phyloP scores from a whole-genome alignment of 1,140 invertebrate species.

The Spodoptera frugiperda region DNA sequence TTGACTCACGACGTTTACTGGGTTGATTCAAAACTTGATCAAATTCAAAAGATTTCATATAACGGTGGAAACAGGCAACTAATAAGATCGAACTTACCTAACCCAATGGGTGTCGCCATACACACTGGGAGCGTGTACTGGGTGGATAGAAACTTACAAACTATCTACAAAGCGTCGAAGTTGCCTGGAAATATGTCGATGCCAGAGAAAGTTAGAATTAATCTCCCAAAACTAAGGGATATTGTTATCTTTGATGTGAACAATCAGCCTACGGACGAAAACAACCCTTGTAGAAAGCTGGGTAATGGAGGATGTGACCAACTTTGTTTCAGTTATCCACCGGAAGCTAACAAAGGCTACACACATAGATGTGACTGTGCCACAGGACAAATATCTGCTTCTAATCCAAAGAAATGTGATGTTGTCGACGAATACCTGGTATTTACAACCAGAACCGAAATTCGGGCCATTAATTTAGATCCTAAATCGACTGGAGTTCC shows the following conservation, averaged over 20 bases:
- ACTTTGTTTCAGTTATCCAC: slow-evolving; percentile 97
- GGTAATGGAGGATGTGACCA: slow-evolving; percentile 96
- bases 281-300: slow-evolving; percentile 91
- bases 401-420: slow-evolving; percentile 91
- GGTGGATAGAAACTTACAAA: slow-evolving; percentile 97
- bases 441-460: slow-evolving; percentile 96
- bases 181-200: slow-evolving; percentile 89
- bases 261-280: slow-evolving; percentile 93
- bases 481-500: slow-evolving; percentile 93
- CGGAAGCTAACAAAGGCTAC: slow-evolving; percentile 84
- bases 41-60: slow-evolving; percentile 95
- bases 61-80: slow-evolving; percentile 93
- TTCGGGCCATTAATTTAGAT: slow-evolving; percentile 94
- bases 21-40: slow-evolving; percentile 97
- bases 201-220: slow-evolving; percentile 91
- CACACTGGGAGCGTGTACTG: slow-evolving; percentile 95
- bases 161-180: slow-evolving; percentile 95
- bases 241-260: slow-evolving; percentile 96
- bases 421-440: slow-evolving; percentile 95
- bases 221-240: slow-evolving; percentile 93
- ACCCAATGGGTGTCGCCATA: slow-evolving; percentile 97
- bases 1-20: slow-evolving; percentile 98
- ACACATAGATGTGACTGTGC: slow-evolving; percentile 96
- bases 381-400: slow-evolving; percentile 90
- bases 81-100: slow-evolving; percentile 95